These are phyloP conservation scores for Aramus guarauna DNA, from an alignment of 2,113 vertebrate species.

Conservation along the genomic window DNA sequence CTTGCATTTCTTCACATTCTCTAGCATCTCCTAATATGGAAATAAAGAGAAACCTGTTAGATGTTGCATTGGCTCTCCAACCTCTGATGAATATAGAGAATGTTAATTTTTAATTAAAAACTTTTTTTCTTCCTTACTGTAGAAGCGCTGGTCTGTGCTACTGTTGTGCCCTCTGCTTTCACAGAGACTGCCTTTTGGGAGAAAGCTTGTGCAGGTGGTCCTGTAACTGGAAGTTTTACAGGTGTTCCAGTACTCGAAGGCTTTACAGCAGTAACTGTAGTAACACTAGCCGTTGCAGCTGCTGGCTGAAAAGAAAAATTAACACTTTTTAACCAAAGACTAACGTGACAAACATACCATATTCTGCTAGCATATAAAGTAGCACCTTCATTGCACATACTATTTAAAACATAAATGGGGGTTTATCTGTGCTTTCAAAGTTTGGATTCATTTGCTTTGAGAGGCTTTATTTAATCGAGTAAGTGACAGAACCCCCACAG, in stretches of 20 bases:
- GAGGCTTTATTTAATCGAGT: not conserved
- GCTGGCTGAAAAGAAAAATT: slow-evolving; percentile 69
- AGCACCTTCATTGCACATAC: not conserved
- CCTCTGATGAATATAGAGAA: slow-evolving; percentile 42
- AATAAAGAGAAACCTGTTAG: slow-evolving; percentile 34
- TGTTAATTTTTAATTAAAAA: slow-evolving; percentile 35
- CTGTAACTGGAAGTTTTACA: slow-evolving; percentile 65
- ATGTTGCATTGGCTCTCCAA: not conserved
- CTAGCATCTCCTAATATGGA: slow-evolving; percentile 80
- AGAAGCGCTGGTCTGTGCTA: slow-evolving; percentile 61
- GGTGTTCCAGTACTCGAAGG: slow-evolving; percentile 63
- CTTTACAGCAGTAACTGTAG: slow-evolving; percentile 63
- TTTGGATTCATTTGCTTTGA: not conserved
- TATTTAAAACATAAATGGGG: not conserved
- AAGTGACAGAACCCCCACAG: not conserved
- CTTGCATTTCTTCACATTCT: slow-evolving; percentile 98
- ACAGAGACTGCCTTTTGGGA: slow-evolving; percentile 49
- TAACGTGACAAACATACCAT: not conserved
- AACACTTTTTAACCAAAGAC: slow-evolving; percentile 36
- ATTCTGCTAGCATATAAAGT: not conserved
- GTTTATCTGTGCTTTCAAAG: not conserved
- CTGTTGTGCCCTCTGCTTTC: slow-evolving; percentile 60
- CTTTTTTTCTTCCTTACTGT: slow-evolving; percentile 62
- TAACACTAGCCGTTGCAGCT: slow-evolving; percentile 61
- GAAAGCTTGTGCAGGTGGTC: slow-evolving; percentile 42